phyloP scores from a whole-genome alignment of 2,888 invertebrate species.

The Adelognathus sp. region DNA sequence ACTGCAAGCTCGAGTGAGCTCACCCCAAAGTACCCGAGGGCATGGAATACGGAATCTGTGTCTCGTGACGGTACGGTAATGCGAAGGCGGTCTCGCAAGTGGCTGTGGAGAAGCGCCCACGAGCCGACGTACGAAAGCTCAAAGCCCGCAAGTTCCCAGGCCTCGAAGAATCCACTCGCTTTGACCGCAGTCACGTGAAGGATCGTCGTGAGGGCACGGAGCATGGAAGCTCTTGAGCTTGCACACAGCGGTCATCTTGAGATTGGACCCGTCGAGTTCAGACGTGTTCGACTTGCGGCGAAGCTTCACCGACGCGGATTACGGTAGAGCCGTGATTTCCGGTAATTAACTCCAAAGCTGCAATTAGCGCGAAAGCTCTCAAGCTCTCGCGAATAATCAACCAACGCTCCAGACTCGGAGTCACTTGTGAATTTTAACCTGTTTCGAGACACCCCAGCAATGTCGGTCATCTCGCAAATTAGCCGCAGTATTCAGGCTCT shows the following conservation, averaged over 20 bases:
- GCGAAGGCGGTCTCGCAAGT: neutral
- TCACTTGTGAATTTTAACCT: neutral
- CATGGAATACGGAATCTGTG: neutral
- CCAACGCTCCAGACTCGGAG: neutral
- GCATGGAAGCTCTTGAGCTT: conserved; percentile 49
- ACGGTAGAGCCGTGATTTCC: neutral
- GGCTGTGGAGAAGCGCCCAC: conserved; percentile 2
- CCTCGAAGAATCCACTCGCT: conserved; percentile 47
- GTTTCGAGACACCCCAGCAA: neutral
- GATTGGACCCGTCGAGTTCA: conserved; percentile 39
- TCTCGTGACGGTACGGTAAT: neutral
- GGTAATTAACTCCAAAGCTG: conserved; percentile 13
- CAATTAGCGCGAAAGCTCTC: conserved; percentile 24
- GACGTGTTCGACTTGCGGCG: conserved; percentile 42
- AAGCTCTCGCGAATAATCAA: conserved; percentile 3
- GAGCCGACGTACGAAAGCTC: conserved; percentile 26
- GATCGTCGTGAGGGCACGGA: conserved; percentile 10
- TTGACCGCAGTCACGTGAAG: conserved; percentile 48
- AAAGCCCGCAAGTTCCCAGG: conserved; percentile 28
- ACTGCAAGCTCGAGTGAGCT: conserved; percentile 18
- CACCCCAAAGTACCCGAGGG: neutral
- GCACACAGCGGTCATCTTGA: conserved; percentile 47
- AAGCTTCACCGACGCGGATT: conserved; percentile 20
- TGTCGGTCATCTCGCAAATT: neutral
- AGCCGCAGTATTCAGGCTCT: neutral